Conservation (phyloP, 2,113 vertebrate species). For the Pygoscelis adeliae region DNA sequence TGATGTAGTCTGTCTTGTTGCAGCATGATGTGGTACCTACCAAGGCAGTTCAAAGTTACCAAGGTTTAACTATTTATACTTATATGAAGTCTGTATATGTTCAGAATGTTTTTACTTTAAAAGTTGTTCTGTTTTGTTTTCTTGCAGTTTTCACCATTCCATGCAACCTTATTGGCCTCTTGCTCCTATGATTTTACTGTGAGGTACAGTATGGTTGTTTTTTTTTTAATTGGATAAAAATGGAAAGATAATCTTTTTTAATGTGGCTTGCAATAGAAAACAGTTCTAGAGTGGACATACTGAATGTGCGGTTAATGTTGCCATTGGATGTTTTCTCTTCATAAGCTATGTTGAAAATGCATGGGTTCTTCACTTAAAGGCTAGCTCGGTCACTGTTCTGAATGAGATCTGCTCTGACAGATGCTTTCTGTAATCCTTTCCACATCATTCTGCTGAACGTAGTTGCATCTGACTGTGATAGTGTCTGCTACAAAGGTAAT, state of each 20-base stretch:
- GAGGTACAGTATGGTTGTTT: conserved; percentile 77
- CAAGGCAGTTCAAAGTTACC: no score
- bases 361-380: neutral
- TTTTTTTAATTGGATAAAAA: neutral
- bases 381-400: neutral
- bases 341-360: neutral
- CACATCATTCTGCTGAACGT: neutral
- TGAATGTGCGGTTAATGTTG: neutral
- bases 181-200: conserved; percentile 98
- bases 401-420: neutral
- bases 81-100: neutral
- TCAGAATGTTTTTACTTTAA: neutral
- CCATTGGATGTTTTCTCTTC: neutral
- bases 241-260: neutral
- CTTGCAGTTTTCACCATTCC: conserved; percentile 93
- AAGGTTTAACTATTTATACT: no score
- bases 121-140: conserved; percentile 3
- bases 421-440: conserved; percentile 21
- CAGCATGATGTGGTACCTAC: neutral
- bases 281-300: neutral
- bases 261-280: neutral
- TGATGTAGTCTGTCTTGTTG: neutral
- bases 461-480: neutral
- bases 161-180: conserved; percentile 82
- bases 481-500: neutral